These are phyloP conservation scores for Volucella bombylans DNA, from an alignment of 2,888 invertebrate genomes.

Conservation along the genomic window DNA sequence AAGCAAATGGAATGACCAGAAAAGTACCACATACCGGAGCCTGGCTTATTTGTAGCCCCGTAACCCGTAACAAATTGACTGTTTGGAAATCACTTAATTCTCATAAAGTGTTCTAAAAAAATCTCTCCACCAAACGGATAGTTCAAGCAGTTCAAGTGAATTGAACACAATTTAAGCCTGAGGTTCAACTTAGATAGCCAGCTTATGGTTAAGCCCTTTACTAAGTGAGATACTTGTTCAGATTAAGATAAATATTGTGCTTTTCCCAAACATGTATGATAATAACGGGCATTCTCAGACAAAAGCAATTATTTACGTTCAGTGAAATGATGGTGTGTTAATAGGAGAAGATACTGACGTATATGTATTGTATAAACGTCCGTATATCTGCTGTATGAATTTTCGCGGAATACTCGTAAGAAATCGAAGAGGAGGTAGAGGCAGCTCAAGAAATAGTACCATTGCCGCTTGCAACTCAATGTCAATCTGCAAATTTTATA, in stretches of 20 bases:
- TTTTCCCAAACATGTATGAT: background rate
- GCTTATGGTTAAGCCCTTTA: background rate
- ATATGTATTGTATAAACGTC: background rate
- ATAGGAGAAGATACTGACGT: background rate
- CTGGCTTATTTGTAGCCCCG: background rate
- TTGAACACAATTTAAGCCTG: background rate
- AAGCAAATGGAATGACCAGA: background rate
- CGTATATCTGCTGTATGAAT: no score
- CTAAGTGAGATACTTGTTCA: background rate
- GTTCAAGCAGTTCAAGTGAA: background rate
- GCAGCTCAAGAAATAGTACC: background rate
- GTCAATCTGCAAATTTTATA: slow-evolving; percentile 13
- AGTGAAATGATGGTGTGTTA: background rate
- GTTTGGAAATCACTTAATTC: slow-evolving; percentile 22
- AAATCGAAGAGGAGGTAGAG: background rate
- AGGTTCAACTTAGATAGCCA: background rate
- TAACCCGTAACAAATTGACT: background rate
- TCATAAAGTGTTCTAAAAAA: background rate
- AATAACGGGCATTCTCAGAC: background rate
- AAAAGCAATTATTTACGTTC: background rate
- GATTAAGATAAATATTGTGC: slow-evolving; percentile 18
- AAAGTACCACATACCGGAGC: background rate
- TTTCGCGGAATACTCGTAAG: background rate
- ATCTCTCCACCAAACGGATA: no score
- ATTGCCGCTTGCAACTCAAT: slow-evolving; percentile 17